Percentiles rank a stretch among this genome's conserved stretches.
Conservation (phyloP, 1,140 invertebrate species). For the Apis dorsata region DNA sequence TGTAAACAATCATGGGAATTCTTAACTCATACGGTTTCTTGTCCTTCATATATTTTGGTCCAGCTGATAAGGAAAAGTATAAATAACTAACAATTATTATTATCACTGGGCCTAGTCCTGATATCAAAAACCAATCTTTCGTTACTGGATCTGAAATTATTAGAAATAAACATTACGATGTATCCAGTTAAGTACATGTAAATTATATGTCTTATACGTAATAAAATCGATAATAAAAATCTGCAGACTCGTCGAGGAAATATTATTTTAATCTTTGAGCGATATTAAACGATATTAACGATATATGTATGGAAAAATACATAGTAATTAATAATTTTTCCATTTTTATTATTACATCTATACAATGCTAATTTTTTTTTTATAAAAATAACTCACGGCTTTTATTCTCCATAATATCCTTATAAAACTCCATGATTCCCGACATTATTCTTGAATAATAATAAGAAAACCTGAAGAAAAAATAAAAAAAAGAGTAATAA, state of each 20-base stretch:
- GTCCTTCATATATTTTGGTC: constrained; percentile 91
- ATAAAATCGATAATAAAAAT: too few species aligned
- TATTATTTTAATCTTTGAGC: too few species aligned
- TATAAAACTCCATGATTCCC: constrained; percentile 73
- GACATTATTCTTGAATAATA: constrained; percentile 58
- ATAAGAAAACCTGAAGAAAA: constrained; percentile 25
- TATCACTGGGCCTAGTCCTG: constrained; percentile 88
- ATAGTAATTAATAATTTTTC: too few species aligned
- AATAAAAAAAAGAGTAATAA: neutral
- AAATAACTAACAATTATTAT: constrained; percentile 87
- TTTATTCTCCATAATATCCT: constrained; percentile 74
- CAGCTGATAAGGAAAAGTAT: constrained; percentile 87
- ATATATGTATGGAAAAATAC: too few species aligned
- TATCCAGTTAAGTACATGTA: too few species aligned
- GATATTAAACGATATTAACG: too few species aligned
- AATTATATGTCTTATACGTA: too few species aligned
- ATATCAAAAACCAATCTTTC: constrained; percentile 91
- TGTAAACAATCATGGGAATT: constrained; percentile 89
- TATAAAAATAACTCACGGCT: constrained; percentile 66
- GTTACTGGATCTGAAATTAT: constrained; percentile 89
- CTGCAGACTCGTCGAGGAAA: too few species aligned
- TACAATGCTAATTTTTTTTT: neutral
- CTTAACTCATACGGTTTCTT: constrained; percentile 91
- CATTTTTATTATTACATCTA: neutral
- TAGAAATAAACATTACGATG: neutral